These are phyloP conservation scores for Lophotis ruficrista DNA, from an alignment of 2,113 vertebrate genomes.

Conservation along the genomic window DNA sequence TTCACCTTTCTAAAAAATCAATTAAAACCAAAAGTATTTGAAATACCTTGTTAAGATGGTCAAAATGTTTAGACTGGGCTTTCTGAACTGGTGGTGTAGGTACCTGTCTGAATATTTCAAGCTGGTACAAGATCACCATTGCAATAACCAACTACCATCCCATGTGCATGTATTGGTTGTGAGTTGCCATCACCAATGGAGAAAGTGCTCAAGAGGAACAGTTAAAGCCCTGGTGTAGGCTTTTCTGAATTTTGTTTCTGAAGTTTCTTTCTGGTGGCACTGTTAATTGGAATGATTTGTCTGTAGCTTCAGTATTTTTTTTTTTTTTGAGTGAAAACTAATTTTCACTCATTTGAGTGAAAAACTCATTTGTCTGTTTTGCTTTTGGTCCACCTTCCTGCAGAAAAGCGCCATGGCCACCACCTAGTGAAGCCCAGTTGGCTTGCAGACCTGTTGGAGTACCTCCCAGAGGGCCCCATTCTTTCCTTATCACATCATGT, in stretches of 20 bases:
- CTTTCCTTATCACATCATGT: not conserved
- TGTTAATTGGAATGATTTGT: not conserved
- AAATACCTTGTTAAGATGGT: not conserved
- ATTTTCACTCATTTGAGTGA: not conserved
- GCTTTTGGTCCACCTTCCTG: not conserved
- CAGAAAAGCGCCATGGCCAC: not conserved
- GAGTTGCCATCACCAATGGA: not conserved
- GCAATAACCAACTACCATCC: not conserved
- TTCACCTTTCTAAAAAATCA: not conserved
- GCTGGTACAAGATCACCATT: not conserved
- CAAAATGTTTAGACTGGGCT: not conserved
- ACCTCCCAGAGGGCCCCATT: not conserved
- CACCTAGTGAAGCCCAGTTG: not conserved
- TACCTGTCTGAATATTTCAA: not conserved
- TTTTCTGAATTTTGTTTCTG: not conserved
- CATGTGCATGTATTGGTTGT: fast-evolving
- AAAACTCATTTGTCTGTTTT: not conserved
- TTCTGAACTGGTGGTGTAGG: not conserved
- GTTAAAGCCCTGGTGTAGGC: not conserved
- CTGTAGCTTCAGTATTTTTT: not conserved
- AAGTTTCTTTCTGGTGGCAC: not conserved
- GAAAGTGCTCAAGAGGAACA: not conserved
- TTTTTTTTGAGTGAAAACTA: not conserved
- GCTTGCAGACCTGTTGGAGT: not conserved
- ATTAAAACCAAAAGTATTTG: not conserved